Evolutionary conservation across 2,113 vertebrate genomes (phyloP).

Genomic region (Gallinago media): DNA sequence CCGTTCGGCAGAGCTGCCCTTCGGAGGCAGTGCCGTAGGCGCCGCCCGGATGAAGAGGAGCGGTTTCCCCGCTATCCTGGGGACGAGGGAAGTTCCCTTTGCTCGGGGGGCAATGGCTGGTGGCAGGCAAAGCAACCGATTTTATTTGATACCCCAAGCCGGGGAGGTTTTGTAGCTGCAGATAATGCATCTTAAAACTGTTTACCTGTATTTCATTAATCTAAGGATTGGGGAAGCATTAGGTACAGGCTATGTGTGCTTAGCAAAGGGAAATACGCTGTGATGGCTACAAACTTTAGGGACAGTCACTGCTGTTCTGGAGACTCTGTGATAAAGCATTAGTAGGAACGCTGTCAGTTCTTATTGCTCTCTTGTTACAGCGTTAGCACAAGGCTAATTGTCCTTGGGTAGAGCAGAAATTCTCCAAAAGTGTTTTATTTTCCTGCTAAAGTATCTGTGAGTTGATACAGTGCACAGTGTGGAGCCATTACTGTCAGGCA

Average conservation of each 20-base stretch:
- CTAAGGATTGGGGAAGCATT: neutral
- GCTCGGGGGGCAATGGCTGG: rapidly evolving
- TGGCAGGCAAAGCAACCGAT: neutral
- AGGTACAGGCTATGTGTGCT: neutral
- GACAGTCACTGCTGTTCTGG: neutral
- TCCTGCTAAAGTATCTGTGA: neutral
- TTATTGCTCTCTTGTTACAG: neutral
- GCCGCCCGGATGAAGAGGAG: rapidly evolving
- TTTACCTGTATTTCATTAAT: neutral
- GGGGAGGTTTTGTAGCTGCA: neutral
- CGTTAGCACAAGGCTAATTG: neutral
- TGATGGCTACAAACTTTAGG: neutral
- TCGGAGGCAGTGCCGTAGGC: neutral
- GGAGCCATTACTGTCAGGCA: constrained; percentile 30
- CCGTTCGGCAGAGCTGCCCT: rapidly evolving
- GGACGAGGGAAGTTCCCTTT: rapidly evolving
- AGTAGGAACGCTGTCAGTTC: neutral
- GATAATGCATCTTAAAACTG: neutral
- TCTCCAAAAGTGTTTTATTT: neutral
- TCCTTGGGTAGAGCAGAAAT: constrained; percentile 9
- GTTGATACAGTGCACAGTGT: neutral
- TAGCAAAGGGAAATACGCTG: neutral
- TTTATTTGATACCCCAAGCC: neutral
- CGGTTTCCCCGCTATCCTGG: no score
- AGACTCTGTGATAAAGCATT: neutral